Evolutionary conservation across 1,140 invertebrate species (phyloP).

Genomic region (Heliconius congener): DNA sequence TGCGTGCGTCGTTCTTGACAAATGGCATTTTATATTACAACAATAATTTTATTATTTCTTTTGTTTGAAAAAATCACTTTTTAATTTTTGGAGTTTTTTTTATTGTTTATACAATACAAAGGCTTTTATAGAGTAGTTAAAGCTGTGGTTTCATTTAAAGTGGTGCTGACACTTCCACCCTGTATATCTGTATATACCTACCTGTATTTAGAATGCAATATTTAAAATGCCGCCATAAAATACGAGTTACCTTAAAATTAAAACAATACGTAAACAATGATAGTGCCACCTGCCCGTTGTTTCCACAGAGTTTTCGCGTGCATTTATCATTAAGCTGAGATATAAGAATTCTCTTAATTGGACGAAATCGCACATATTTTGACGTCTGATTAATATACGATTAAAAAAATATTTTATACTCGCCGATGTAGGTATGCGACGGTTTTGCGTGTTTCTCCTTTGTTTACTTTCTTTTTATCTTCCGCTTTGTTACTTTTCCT

Average conservation of each 20-base stretch:
- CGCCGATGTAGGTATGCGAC: neutral
- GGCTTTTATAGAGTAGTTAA: too few relatives aligned
- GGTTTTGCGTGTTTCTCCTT: neutral
- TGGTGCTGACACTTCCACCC: too few relatives aligned
- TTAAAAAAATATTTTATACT: neutral
- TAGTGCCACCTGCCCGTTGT: slow-evolving; percentile 31
- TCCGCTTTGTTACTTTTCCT: neutral
- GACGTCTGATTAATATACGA: slow-evolving; percentile 29
- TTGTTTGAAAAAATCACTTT: too few relatives aligned
- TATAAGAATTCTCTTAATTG: slow-evolving; percentile 35
- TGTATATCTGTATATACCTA: too few relatives aligned
- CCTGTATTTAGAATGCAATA: too few relatives aligned
- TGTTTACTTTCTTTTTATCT: slow-evolving; percentile 9
- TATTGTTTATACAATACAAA: too few relatives aligned
- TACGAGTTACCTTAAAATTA: neutral
- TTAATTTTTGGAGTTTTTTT: too few relatives aligned
- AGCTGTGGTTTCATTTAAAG: too few relatives aligned
- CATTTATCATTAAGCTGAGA: slow-evolving; percentile 9
- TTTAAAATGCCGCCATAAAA: too few relatives aligned
- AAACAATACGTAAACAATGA: neutral
- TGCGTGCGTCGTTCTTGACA: too few relatives aligned
- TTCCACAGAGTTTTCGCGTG: slow-evolving; percentile 37
- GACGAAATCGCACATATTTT: slow-evolving; percentile 30
- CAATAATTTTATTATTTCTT: too few relatives aligned
- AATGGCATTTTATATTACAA: too few relatives aligned